Base-by-base conservation (phyloP, 2,113 vertebrate genomes). In the Cryptoleucopteryx plumbea region DNA sequence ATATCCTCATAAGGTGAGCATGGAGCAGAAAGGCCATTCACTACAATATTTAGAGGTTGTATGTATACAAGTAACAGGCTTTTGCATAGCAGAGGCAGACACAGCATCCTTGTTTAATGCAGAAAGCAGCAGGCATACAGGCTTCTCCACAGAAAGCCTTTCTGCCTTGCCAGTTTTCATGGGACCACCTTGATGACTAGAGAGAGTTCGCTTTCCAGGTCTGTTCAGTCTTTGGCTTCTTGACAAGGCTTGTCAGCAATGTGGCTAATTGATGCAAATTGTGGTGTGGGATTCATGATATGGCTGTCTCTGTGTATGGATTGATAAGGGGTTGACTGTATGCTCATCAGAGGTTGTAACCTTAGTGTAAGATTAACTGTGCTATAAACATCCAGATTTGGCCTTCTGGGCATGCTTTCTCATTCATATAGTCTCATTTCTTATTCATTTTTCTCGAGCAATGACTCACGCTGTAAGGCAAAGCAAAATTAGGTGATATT, bases 271-370 rank as follows among this genome's bases (percentile, higher is more conserved):
- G 53, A 56, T 48, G 12, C 1, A 40, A 42, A n/a, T 11, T 42
- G 13, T 45, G 48, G 3, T 48, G 25, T 58, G 53, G 25, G 25
- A 29, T 71, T 81, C 66, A 27, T 11, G 23, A 36, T 9, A 40
- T 22, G 42, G 19, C 15, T 86, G 29, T 40, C 31, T 29, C 61
- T 82, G 10, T 1, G 0, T 43, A 68, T 29, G 40, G 27, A 26
- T 31, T 22, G 5, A 3, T 18, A 13, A 5, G 50, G 70, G 21
- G 7, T 0, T 81, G 63, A 61, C 1, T 2, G 21, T 53, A 23
- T 15, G 5, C 23, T 79, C 26, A 36, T 81, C 43, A 82, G 52
- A 14, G n/a, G 34, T 11, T 63, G 43, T 10, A 85, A 61, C 27
- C 42, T 67, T 63, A 43, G 10, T 48, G 34, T 48, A 52, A 84